Conservation (phyloP, 2,797 vertebrate genomes). For the Galagoides demidoff region DNA sequence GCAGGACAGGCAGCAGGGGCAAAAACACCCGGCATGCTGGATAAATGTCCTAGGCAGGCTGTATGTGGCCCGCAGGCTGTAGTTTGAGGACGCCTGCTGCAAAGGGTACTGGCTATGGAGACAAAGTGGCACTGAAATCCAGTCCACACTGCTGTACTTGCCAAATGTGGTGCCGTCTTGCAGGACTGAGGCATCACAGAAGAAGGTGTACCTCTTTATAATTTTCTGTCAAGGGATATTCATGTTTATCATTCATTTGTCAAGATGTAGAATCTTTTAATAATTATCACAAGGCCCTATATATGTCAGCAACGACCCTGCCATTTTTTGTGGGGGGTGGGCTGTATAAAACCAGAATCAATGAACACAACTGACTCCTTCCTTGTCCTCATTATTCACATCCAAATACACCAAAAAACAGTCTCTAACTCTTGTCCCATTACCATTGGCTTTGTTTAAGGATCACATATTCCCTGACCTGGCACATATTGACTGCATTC, state of each 20-base stretch:
- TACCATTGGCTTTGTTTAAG: neutral
- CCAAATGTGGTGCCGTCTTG: neutral
- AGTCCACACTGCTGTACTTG: neutral
- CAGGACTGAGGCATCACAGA: neutral
- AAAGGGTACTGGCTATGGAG: neutral
- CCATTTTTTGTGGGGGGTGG: neutral
- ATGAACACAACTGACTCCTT: neutral
- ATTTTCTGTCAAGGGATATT: neutral
- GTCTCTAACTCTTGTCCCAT: neutral
- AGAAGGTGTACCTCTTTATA: neutral
- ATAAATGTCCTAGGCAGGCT: no score
- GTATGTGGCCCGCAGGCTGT: no score
- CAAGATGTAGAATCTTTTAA: neutral
- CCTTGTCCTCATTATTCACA: neutral
- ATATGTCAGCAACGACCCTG: neutral
- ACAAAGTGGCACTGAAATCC: neutral
- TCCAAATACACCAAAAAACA: neutral
- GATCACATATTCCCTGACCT: neutral
- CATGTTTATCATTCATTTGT: neutral
- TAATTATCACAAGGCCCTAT: neutral
- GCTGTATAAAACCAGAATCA: neutral
- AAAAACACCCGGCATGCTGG: no score
- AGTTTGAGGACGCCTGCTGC: no score
- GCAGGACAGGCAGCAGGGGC: no score
- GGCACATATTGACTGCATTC: neutral